Percentiles rank a stretch among this genome's conserved stretches.
These are phyloP conservation scores for Cheirogaleus major DNA, from an alignment of 2,797 vertebrate genomes.

Conservation along the genomic window DNA sequence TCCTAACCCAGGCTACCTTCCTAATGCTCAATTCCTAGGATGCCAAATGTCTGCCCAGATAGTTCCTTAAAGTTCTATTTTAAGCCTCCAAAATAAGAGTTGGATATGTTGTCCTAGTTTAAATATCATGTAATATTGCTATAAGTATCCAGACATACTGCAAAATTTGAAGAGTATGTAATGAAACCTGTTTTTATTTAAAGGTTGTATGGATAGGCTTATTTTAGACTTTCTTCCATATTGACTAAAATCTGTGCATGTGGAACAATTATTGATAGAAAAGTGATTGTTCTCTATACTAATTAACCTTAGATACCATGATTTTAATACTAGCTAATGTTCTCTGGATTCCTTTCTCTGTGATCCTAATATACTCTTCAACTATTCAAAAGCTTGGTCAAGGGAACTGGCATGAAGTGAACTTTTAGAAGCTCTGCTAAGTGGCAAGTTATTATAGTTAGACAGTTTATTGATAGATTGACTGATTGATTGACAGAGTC, in stretches of 20 bases:
- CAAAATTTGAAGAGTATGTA: background rate
- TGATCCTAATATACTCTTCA: background rate
- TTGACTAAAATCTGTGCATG: slow-evolving; percentile 4
- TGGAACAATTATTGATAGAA: background rate
- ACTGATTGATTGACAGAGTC: too few relatives aligned
- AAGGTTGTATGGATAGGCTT: background rate
- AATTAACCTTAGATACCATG: background rate
- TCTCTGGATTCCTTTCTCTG: background rate
- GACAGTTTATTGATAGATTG: too few relatives aligned
- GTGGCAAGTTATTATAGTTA: background rate
- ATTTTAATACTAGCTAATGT: background rate
- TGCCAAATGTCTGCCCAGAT: background rate
- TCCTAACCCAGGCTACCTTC: background rate
- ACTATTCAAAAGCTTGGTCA: background rate
- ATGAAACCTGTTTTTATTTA: slow-evolving; percentile 6
- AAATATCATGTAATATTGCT: background rate
- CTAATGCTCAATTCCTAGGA: background rate
- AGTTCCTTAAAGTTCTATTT: slow-evolving; percentile 6
- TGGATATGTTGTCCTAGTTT: background rate
- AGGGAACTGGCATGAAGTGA: background rate
- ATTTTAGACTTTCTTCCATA: slow-evolving; percentile 1
- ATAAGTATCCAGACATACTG: background rate
- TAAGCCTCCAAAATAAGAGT: background rate
- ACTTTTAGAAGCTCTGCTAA: background rate
- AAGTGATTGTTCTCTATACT: background rate